These are phyloP conservation scores for Chelonoidis abingdonii DNA, from an alignment of 2,113 vertebrate genomes.

Conservation along the genomic window DNA sequence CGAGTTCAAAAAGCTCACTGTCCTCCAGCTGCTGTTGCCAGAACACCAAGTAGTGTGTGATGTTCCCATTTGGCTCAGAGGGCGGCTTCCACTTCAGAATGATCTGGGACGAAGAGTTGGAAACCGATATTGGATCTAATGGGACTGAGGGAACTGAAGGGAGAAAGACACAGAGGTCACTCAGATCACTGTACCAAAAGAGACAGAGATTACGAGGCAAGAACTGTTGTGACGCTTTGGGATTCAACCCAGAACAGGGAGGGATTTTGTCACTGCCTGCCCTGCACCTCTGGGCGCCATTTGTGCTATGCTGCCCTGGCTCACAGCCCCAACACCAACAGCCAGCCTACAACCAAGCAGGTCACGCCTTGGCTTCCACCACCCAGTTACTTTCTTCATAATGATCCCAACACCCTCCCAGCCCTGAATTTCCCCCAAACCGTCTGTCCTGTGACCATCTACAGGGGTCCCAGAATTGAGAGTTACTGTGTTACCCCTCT, in stretches of 20 bases:
- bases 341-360: neutral
- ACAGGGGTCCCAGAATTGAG: too few relatives aligned
- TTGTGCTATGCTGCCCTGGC: neutral
- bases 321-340: neutral
- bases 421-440: neutral
- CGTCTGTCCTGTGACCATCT: neutral
- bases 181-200: neutral
- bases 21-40: conserved; percentile 93
- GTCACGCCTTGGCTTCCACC: neutral
- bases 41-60: conserved; percentile 94
- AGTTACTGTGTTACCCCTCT: too few relatives aligned
- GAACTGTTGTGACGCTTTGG: neutral
- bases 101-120: conserved; percentile 96
- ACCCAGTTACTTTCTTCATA: neutral
- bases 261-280: neutral
- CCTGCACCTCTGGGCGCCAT: neutral
- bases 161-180: neutral
- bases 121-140: conserved; percentile 91
- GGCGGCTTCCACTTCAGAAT: conserved; percentile 97
- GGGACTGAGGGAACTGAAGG: conserved; percentile 91
- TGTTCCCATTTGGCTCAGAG: conserved; percentile 94
- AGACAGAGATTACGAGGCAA: neutral
- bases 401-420: neutral
- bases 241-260: neutral
- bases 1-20: conserved; percentile 90